phyloP scores from a whole-genome alignment of 2,797 vertebrate species.

The Petrocephalus sullivani region DNA sequence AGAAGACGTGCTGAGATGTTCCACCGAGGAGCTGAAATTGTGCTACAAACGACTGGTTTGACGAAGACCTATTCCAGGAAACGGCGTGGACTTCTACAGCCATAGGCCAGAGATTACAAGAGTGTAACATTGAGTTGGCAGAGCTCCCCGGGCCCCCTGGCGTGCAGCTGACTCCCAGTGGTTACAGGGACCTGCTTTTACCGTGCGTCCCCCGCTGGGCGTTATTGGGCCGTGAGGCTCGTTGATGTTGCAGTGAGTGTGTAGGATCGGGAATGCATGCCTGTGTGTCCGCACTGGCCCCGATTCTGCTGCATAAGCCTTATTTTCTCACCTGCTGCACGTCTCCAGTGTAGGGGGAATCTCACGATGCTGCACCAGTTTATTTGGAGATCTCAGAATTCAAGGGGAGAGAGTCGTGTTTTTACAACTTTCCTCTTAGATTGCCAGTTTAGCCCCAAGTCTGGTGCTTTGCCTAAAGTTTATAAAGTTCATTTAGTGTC shows the following conservation, averaged over 20 bases:
- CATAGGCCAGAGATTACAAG: neutral
- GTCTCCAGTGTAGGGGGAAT: neutral
- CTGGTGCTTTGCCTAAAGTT: neutral
- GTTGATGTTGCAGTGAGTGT: neutral
- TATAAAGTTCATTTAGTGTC: neutral
- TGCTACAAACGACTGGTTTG: neutral
- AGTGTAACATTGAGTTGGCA: neutral
- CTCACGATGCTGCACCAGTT: neutral
- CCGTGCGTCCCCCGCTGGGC: neutral
- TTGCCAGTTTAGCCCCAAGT: neutral
- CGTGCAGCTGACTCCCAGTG: neutral
- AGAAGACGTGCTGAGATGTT: neutral
- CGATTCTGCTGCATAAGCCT: neutral
- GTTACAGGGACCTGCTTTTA: neutral
- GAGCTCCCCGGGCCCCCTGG: neutral
- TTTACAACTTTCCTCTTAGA: neutral
- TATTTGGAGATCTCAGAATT: conserved; percentile 4
- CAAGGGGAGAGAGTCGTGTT: neutral
- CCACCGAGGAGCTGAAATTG: neutral
- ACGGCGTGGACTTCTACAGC: neutral
- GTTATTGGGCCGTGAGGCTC: neutral
- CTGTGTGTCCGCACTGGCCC: neutral
- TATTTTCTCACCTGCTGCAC: neutral
- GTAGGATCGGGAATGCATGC: neutral
- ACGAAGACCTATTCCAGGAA: neutral